A percentile compares a stretch with the other conserved stretches of the same genome.
Evolutionary conservation across 2,888 invertebrate species (phyloP).

Genomic region (Neoaliturus tenellus): DNA sequence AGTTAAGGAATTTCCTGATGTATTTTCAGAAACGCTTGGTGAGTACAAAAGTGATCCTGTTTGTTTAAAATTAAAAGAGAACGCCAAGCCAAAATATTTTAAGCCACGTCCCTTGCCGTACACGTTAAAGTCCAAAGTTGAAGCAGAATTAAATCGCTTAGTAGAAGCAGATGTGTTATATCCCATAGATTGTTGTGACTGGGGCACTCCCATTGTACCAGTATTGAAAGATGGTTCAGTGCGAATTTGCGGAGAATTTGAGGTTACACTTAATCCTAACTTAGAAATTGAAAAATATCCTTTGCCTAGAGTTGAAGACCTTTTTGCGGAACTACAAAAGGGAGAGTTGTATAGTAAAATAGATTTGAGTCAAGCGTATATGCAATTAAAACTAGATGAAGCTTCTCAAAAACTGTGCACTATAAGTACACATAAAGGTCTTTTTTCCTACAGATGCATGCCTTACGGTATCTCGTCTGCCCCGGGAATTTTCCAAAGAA

Average conservation of each 20-base stretch:
- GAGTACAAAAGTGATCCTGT: conserved; percentile 37
- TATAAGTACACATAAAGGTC: conserved; percentile 69
- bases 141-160: conserved; percentile 63
- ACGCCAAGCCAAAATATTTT: conserved; percentile 62
- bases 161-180: conserved; percentile 62
- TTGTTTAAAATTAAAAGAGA: conserved; percentile 45
- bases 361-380: conserved; percentile 54
- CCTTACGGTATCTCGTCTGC: conserved; percentile 68
- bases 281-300: conserved; percentile 66
- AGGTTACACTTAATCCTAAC: conserved; percentile 66
- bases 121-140: conserved; percentile 64
- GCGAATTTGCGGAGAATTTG: conserved; percentile 69
- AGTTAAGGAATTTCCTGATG: conserved; percentile 48
- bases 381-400: conserved; percentile 66
- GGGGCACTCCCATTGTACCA: conserved; percentile 70
- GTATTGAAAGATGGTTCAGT: conserved; percentile 69
- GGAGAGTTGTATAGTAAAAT: conserved; percentile 63
- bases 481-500: conserved; percentile 61
- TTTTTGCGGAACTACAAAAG: conserved; percentile 56
- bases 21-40: conserved; percentile 49
- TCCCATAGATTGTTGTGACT: conserved; percentile 63
- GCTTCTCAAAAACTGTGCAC: conserved; percentile 68
- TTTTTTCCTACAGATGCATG: conserved; percentile 67
- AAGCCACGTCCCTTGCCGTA: conserved; percentile 65
- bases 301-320: conserved; percentile 62